Base-by-base conservation (phyloP, 2,113 vertebrate species). In the Carollia perspicillata region DNA sequence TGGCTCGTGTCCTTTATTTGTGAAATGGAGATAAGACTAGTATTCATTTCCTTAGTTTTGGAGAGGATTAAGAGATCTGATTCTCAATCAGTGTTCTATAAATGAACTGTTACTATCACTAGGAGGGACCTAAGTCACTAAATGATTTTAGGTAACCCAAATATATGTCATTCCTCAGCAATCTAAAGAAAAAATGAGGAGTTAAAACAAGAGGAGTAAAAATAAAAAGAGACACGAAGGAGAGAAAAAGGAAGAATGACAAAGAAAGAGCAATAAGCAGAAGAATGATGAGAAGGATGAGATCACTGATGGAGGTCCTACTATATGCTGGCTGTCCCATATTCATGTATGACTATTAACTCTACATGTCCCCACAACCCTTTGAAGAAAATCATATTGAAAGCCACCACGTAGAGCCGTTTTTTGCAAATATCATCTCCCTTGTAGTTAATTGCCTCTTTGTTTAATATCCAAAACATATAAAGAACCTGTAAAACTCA, bases 21-120 rank as follows among this genome's bases (percentile, higher is more conserved):
- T 69, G 37, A 79, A 93, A 86, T 91, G 42, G 35, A 91, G n/a
- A 47, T 44, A 77, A 79, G 49, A 42, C 49, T 49, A 42, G 33
- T 42, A 55, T 53, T 80, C 26, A 69, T 30, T n/a, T 84, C 11
- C 8, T 47, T 37, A 40, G 0, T 60, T 22, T 90, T 26, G 4
- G 58, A 69, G 22, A 84, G 0, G 18, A 51, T 28, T 77, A 44
- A 81, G 28, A 53, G 4, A 88, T n/a, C 42, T 22, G 3, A 71
- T 40, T 63, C 44, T 80, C n/a, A 40, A n/a, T 30, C 37, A 33
- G n/a, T 47, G 22, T 65, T 88, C 42, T 94, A 26, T 47, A 74
- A 85, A 40, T 72, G 58, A 87, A 14, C 49, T 37, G 8, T 72
- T 47, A 13, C 26, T 26, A 22, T 49, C 26, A 28, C 14, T 68